phyloP scores from a whole-genome alignment of 2,888 invertebrate genomes.

The Cinara cedri region DNA sequence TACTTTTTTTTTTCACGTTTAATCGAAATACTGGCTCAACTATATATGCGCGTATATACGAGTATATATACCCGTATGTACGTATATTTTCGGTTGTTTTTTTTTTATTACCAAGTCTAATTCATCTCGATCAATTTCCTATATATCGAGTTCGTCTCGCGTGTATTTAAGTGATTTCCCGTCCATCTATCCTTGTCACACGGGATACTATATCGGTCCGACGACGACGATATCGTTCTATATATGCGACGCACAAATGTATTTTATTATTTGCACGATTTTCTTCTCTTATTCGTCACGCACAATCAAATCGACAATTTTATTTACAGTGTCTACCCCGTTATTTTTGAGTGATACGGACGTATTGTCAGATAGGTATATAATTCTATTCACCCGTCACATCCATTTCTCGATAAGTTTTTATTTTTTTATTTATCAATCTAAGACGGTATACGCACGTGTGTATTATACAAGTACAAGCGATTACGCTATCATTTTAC shows the following conservation, averaged over 20 bases:
- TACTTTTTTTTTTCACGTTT: background rate
- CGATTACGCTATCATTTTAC: too few relatives aligned
- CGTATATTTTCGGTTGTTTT: background rate
- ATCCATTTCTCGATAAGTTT: too few relatives aligned
- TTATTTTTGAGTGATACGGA: too few relatives aligned
- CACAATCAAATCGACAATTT: conserved; percentile 6
- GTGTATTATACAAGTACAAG: too few relatives aligned
- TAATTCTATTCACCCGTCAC: too few relatives aligned
- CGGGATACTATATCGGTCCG: background rate
- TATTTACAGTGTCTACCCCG: background rate
- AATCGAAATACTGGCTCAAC: conserved; percentile 26
- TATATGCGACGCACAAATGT: background rate
- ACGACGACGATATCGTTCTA: background rate
- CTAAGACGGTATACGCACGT: too few relatives aligned
- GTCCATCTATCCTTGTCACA: conserved; percentile 26
- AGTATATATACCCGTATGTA: background rate
- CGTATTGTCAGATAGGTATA: too few relatives aligned
- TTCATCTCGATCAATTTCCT: conserved; percentile 36
- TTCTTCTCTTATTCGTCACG: background rate
- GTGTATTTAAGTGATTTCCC: background rate
- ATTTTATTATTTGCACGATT: conserved; percentile 10
- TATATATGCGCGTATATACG: background rate
- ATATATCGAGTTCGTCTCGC: conserved; percentile 11
- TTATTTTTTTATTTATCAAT: too few relatives aligned
- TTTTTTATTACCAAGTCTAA: background rate